Evolutionary conservation across 1,140 invertebrate genomes (phyloP).

Genomic region (Vanessa atalanta): DNA sequence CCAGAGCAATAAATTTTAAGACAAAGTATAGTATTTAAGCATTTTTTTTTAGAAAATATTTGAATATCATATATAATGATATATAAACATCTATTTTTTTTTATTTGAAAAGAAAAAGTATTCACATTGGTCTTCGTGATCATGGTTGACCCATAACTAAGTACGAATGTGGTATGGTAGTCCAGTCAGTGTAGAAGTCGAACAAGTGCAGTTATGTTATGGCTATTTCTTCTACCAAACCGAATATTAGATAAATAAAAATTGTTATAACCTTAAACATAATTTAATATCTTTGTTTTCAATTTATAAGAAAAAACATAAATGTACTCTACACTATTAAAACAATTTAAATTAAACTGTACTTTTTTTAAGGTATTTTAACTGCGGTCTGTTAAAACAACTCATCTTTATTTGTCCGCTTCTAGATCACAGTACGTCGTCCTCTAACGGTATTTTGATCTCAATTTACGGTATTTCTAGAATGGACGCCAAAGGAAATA

Average conservation of each 20-base stretch:
- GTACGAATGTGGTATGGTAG: neutral
- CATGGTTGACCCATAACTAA: too few relatives aligned
- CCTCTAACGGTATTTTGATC: slow-evolving; percentile 72
- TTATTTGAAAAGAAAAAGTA: neutral
- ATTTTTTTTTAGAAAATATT: neutral
- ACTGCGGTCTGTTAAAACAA: slow-evolving; percentile 8
- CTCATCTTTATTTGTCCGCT: slow-evolving; percentile 15
- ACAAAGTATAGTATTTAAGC: slow-evolving; percentile 28
- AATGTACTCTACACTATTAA: too few relatives aligned
- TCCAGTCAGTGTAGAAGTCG: too few relatives aligned
- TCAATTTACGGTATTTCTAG: slow-evolving; percentile 50
- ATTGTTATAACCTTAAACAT: too few relatives aligned
- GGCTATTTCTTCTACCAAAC: too few relatives aligned
- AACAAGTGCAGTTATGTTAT: too few relatives aligned
- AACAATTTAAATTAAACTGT: too few relatives aligned
- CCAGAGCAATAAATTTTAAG: slow-evolving; percentile 49
- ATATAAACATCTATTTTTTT: neutral
- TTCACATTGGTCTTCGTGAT: neutral
- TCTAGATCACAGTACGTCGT: slow-evolving; percentile 52
- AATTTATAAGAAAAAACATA: too few relatives aligned
- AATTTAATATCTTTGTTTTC: too few relatives aligned
- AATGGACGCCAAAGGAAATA: slow-evolving; percentile 12
- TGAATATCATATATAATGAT: neutral
- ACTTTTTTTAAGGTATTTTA: neutral
- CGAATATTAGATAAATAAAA: too few relatives aligned